These are phyloP conservation scores for Vandiemenella viatica DNA, from an alignment of 2,888 invertebrate genomes.

Conservation along the genomic window DNA sequence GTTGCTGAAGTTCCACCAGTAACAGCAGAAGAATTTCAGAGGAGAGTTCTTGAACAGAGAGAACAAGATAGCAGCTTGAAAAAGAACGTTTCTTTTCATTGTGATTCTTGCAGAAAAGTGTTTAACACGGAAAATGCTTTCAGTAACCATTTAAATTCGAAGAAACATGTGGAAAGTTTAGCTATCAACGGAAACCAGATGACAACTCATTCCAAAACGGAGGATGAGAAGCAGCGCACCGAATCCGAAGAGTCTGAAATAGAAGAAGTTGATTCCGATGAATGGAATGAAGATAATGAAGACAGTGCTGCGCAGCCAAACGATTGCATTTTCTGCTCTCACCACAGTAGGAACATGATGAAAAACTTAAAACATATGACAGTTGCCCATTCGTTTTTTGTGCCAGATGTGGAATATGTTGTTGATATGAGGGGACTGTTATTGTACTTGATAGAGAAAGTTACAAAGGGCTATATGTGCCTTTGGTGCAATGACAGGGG, in stretches of 20 bases:
- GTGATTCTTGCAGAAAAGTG: constrained; percentile 65
- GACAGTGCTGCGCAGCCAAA: constrained; percentile 57
- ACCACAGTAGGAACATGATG: constrained; percentile 58
- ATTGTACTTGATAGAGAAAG: constrained; percentile 71
- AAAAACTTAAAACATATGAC: constrained; percentile 90
- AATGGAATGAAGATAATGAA: constrained; percentile 54
- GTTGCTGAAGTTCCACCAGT: constrained; percentile 78
- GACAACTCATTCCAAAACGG: no score
- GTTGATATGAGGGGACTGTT: constrained; percentile 71
- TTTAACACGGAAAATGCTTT: constrained; percentile 74
- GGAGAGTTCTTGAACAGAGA: constrained; percentile 52
- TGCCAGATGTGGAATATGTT: constrained; percentile 88
- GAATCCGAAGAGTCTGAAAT: constrained; percentile 31
- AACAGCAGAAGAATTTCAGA: constrained; percentile 70
- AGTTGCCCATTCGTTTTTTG: constrained; percentile 78
- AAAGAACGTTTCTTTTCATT: constrained; percentile 40
- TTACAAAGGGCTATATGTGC: constrained; percentile 51
- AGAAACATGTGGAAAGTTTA: constrained; percentile 60
- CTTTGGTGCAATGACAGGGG: constrained; percentile 89
- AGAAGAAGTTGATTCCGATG: constrained; percentile 67
- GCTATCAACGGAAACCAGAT: constrained; percentile 28
- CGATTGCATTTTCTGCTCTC: constrained; percentile 79
- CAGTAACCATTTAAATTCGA: constrained; percentile 80
- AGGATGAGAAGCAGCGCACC: constrained; percentile 20
- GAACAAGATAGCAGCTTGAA: constrained; percentile 33